Percentiles rank a stretch among this genome's conserved stretches.
Evolutionary conservation across 2,888 invertebrate genomes (phyloP).

Genomic region (Panzeria rudis): DNA sequence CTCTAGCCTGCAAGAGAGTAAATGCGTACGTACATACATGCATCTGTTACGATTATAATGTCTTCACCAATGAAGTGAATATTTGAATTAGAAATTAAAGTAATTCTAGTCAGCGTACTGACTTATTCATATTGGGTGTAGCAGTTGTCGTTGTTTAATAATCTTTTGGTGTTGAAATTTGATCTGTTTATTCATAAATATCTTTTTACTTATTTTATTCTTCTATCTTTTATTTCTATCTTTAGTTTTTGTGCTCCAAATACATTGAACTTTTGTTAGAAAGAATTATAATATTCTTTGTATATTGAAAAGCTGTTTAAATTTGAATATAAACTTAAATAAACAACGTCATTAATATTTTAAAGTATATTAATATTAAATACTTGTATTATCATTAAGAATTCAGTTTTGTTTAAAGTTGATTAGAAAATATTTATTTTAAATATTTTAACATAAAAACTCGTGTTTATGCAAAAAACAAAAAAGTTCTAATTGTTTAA

Average conservation of each 20-base stretch:
- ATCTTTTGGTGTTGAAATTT: slow-evolving; percentile 57
- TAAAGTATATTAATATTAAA: slow-evolving; percentile 1
- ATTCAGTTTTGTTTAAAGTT: not conserved
- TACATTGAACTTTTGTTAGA: slow-evolving; percentile 37
- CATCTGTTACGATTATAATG: slow-evolving; percentile 4
- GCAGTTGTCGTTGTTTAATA: slow-evolving; percentile 32
- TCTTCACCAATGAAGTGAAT: slow-evolving; percentile 3
- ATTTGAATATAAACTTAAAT: slow-evolving; percentile 1
- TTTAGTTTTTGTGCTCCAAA: slow-evolving; percentile 34
- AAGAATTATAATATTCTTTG: not conserved
- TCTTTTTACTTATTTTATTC: slow-evolving; percentile 7
- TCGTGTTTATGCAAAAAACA: not conserved
- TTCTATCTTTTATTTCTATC: not conserved
- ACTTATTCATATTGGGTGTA: not conserved
- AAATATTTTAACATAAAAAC: not conserved
- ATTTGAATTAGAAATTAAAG: slow-evolving; percentile 26
- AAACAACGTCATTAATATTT: slow-evolving; percentile 18
- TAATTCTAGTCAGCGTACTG: not conserved
- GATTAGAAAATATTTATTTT: not conserved
- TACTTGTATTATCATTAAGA: not conserved
- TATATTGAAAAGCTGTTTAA: slow-evolving; percentile 29
- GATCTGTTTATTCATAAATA: slow-evolving; percentile 48
- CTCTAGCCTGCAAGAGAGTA: not conserved
- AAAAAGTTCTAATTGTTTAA: not conserved
- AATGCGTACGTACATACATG: not conserved